Percentiles rank a stretch among this genome's conserved stretches.
Evolutionary conservation across 2,888 invertebrate species (phyloP).

Genomic region (Spodoptera littoralis): DNA sequence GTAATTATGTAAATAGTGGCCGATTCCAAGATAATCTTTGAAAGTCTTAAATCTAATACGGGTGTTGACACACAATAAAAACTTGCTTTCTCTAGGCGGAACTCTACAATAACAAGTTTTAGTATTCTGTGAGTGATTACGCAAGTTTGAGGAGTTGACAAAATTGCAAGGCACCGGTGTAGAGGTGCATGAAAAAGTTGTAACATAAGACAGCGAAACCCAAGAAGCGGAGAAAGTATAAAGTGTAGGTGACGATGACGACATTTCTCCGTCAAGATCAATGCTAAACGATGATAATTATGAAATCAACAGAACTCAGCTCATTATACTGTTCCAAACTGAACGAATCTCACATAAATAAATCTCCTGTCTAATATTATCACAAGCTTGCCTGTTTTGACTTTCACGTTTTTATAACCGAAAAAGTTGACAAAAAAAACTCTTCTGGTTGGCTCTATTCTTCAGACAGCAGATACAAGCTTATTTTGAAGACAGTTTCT

Average conservation of each 20-base stretch:
- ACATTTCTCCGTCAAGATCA: conserved; percentile 62
- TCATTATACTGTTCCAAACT: conserved; percentile 41
- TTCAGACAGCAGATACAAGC: conserved; percentile 63
- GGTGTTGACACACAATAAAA: conserved; percentile 67
- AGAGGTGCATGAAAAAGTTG: conserved; percentile 72
- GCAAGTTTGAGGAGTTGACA: conserved; percentile 78
- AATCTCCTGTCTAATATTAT: conserved; percentile 17
- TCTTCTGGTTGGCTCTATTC: conserved; percentile 53
- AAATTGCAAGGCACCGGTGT: conserved; percentile 69
- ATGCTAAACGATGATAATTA: conserved; percentile 63
- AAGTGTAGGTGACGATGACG: conserved; percentile 66
- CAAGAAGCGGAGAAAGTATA: conserved; percentile 77
- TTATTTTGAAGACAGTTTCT: conserved; percentile 50
- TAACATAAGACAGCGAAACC: conserved; percentile 70
- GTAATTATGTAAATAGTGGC: conserved; percentile 57
- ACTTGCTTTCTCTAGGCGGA: conserved; percentile 79
- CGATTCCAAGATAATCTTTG: conserved; percentile 56
- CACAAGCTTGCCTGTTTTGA: conserved; percentile 22
- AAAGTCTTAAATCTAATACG: conserved; percentile 61
- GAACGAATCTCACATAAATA: conserved; percentile 20
- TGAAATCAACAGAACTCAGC: conserved; percentile 54
- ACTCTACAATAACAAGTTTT: conserved; percentile 76
- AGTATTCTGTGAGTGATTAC: conserved; percentile 73
- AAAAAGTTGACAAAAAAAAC: conserved; percentile 70
- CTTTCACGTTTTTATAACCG: conserved; percentile 64